A percentile compares a stretch with the other conserved stretches of the same genome.
These are phyloP conservation scores for Ferdinandea cuprea DNA, from an alignment of 2,888 invertebrate genomes.

Conservation along the genomic window DNA sequence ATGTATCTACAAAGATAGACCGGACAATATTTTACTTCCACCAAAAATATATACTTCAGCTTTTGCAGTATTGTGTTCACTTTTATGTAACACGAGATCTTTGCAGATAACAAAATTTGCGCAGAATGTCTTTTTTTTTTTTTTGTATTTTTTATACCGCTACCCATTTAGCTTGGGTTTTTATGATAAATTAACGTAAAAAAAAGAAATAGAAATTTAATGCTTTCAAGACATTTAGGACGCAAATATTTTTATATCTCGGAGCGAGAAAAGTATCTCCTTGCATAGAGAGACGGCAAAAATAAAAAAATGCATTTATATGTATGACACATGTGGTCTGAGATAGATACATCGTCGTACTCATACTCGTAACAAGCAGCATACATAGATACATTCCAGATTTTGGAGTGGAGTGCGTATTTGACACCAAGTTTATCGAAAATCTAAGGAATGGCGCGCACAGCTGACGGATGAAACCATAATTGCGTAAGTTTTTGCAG, in stretches of 20 bases:
- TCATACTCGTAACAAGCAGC: conserved; percentile 14
- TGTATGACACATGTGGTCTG: conserved; percentile 11
- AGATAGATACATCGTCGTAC: conserved; percentile 4
- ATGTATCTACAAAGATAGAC: too few species aligned
- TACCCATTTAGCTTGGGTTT: background rate
- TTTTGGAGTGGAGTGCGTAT: conserved; percentile 34
- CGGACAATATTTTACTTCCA: background rate
- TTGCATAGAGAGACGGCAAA: background rate
- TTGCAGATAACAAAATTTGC: conserved; percentile 5
- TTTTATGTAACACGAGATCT: conserved; percentile 1
- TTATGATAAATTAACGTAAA: conserved; percentile 1
- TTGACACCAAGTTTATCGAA: conserved; percentile 26
- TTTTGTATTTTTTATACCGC: background rate
- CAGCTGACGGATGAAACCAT: background rate
- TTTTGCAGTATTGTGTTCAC: background rate
- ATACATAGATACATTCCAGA: conserved; percentile 6
- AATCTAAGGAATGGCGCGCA: background rate
- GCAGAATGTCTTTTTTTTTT: background rate
- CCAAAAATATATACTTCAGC: background rate
- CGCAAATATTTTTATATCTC: background rate
- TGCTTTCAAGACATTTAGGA: background rate
- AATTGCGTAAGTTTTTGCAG: conserved; percentile 35
- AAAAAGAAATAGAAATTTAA: background rate
- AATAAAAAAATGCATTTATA: background rate
- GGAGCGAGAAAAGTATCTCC: background rate